Conservation (phyloP, 2,113 vertebrate genomes). For the Marmota flaviventris region DNA sequence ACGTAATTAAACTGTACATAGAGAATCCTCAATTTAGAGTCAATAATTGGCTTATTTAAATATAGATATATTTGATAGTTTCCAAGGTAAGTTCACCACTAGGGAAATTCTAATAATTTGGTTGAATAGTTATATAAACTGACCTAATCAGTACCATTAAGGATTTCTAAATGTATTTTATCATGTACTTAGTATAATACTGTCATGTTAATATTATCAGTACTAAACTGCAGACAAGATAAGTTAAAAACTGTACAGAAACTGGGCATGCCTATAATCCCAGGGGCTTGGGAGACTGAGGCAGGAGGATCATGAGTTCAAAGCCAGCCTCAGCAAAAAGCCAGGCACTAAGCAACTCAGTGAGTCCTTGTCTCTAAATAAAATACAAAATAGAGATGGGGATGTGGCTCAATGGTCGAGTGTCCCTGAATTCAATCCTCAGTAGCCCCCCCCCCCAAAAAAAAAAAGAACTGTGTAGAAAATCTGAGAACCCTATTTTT, state of each 20-base stretch:
- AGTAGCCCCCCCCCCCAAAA: too few relatives aligned
- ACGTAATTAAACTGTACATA: slow-evolving; percentile 77
- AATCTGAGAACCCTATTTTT: slow-evolving; percentile 71
- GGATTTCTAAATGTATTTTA: slow-evolving; percentile 82
- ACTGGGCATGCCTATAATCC: too few relatives aligned
- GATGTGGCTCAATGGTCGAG: too few relatives aligned
- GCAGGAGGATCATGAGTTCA: too few relatives aligned
- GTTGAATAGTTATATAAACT: slow-evolving; percentile 62
- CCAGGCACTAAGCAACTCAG: too few relatives aligned
- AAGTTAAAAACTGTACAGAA: slow-evolving; percentile 71
- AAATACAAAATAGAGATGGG: too few relatives aligned
- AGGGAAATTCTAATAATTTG: slow-evolving; percentile 73
- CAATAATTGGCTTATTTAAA: slow-evolving; percentile 67
- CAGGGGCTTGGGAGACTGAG: too few relatives aligned
- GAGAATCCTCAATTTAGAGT: slow-evolving; percentile 61
- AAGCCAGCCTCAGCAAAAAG: too few relatives aligned
- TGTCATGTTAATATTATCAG: slow-evolving; percentile 81
- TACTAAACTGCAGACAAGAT: slow-evolving; percentile 71
- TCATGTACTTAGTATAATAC: slow-evolving; percentile 71
- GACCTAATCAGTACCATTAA: slow-evolving; percentile 81
- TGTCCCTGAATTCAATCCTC: too few relatives aligned
- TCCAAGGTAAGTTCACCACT: slow-evolving; percentile 55
- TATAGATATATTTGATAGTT: slow-evolving; percentile 65
- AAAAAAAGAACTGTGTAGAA: background rate
- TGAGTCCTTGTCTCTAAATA: too few relatives aligned